Evolutionary conservation across 2,888 invertebrate species (phyloP), one percentile per base, ranked within the genome.

Genomic region (Sceliomorpha sp.): DNA sequence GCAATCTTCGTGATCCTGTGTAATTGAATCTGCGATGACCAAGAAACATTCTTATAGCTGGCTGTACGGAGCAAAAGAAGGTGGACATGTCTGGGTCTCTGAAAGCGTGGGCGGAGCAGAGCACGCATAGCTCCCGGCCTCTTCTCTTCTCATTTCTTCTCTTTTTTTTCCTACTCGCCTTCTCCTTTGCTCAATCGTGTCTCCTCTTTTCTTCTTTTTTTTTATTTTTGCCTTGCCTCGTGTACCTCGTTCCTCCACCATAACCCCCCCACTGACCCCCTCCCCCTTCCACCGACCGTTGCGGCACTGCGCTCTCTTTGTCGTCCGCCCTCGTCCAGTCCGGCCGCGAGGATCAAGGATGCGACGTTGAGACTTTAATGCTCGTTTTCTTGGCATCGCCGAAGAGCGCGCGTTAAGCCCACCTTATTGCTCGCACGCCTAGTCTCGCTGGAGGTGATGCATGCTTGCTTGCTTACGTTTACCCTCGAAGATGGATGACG

Each of bases 51-150:
- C 82, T 86, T 85, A 84, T 73, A 80, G 64, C 75, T 75, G 84
- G 82, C 82, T 85, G 85, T 85, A 84, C 81, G 47, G 75, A 66
- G 73, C 74, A 80, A 81, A 80, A 80, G 81, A 86, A 86, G 86
- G 85, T 85, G 86, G 86, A 87, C 87, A 88, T 86, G 83, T 87
- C 77, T 81, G 79, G 78, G 84, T 83, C 85, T 87, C 80, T 86
- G 85, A 55, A 60, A 60, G 71, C 64, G 67, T 87, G 85, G 88
- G 88, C 87, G 87, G 87, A 80, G 87, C 87, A 78, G 86, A 85
- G 84, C 87, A 87, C 87, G 87, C 86, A 87, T 86, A 64, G 71
- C 71, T 72, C 69, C 72, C 69, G 72, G 72, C 59, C 59, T 58
- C 59, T 55, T 60, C 44, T 55, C 44, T 67, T 7, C 34, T 67